Conservation (phyloP, 2,113 vertebrate species). For the Coracopsis vasa region DNA sequence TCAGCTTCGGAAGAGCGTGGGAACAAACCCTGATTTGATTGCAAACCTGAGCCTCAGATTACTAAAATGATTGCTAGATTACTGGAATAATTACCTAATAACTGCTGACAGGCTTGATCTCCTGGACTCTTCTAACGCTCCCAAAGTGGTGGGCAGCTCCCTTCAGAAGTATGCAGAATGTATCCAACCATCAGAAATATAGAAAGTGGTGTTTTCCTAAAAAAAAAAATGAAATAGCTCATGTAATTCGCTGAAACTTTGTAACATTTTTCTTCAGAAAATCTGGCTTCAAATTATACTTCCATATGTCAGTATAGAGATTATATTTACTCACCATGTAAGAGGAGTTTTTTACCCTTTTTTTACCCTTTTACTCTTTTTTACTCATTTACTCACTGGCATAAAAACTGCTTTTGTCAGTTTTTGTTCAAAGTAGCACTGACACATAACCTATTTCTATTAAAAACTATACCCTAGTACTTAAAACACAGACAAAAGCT, state of each 20-base stretch:
- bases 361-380: background rate
- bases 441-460: background rate
- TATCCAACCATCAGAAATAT: background rate
- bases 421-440: background rate
- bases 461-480: background rate
- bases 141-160: background rate
- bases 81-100: slow-evolving; percentile 5
- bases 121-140: background rate
- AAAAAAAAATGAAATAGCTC: background rate
- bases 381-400: background rate
- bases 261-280: background rate
- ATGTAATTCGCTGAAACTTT: background rate
- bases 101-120: slow-evolving; percentile 17
- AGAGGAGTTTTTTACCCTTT: background rate
- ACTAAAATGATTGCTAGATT: background rate
- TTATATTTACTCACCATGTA: background rate
- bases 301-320: background rate
- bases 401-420: background rate
- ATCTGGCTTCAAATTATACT: background rate
- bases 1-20: background rate
- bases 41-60: background rate
- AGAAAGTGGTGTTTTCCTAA: background rate
- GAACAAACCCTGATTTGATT: background rate
- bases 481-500: background rate
- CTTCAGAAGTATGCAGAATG: background rate